Conservation (phyloP, 2,797 vertebrate species). For the Chanos chanos region DNA sequence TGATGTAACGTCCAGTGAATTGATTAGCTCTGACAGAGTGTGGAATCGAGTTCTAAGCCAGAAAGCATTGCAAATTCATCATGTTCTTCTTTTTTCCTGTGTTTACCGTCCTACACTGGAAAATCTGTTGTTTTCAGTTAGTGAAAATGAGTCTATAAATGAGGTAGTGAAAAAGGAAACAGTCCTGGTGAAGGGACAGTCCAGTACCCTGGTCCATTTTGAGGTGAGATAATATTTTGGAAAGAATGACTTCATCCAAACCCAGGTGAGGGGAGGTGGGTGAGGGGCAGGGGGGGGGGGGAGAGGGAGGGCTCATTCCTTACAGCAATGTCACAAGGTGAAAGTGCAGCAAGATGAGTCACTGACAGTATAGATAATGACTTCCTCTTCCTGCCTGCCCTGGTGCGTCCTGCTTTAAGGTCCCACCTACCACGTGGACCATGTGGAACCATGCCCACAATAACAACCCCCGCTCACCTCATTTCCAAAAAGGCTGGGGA, state of each 20-base stretch:
- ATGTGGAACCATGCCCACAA: conserved; percentile 40
- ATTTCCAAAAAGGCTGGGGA: not conserved
- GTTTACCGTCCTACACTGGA: no score
- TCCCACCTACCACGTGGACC: conserved; percentile 5
- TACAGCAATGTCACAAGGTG: conserved; percentile 37
- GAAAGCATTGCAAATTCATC: no score
- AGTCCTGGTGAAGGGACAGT: no score
- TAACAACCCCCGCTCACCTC: conserved; percentile 26
- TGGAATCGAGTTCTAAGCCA: no score
- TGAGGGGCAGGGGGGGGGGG: conserved; percentile 30
- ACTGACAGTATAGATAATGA: conserved; percentile 64
- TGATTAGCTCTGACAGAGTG: no score
- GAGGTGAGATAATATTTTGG: no score
- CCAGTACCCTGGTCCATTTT: no score
- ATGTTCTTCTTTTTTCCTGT: no score
- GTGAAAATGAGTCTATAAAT: no score
- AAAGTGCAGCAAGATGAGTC: conserved; percentile 64
- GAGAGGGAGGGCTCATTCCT: conserved; percentile 15
- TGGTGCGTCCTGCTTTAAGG: conserved; percentile 44
- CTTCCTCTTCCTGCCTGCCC: conserved; percentile 71
- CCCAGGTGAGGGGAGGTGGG: conserved; percentile 29
- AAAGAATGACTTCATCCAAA: conserved; percentile 26
- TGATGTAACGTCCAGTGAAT: no score
- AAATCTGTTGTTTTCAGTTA: no score
- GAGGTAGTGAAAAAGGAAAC: no score